Percentiles rank a stretch among this genome's conserved stretches.
Evolutionary conservation across 1,140 invertebrate genomes (phyloP).

Genomic region (Drosophila funebris): DNA sequence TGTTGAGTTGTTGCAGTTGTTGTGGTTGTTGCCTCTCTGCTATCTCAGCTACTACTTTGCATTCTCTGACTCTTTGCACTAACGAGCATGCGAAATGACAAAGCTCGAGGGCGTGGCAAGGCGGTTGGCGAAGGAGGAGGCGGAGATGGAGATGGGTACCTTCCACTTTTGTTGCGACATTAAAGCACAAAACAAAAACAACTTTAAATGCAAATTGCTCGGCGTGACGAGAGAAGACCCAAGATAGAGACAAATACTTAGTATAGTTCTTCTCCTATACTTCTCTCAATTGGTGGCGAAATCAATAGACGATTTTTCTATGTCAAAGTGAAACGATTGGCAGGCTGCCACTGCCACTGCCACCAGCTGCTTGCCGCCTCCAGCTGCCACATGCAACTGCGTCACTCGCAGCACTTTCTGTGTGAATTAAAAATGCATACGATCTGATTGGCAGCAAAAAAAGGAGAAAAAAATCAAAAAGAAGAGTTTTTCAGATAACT

Average conservation of each 20-base stretch:
- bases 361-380: not conserved
- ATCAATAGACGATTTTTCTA: constrained; percentile 78
- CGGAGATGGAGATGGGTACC: constrained; percentile 35
- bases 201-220: constrained; percentile 76
- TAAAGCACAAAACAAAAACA: constrained; percentile 56
- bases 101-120: constrained; percentile 62
- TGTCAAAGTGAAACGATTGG: constrained; percentile 64
- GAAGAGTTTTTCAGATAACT: not conserved
- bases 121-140: constrained; percentile 20
- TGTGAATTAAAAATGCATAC: constrained; percentile 73
- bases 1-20: constrained; percentile 51
- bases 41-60: constrained; percentile 67
- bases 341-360: constrained; percentile 16
- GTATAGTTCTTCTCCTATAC: not conserved
- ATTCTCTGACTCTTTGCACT: constrained; percentile 66
- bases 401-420: too few species aligned
- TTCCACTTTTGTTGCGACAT: constrained; percentile 67
- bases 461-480: not conserved
- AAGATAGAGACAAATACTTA: not conserved
- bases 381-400: not conserved
- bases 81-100: constrained; percentile 81
- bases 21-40: constrained; percentile 40
- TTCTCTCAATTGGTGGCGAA: constrained; percentile 27
- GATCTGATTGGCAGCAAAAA: constrained; percentile 49
- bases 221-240: constrained; percentile 23